Base-by-base conservation (phyloP, 2,797 vertebrate genomes). In the Siniperca obscura region DNA sequence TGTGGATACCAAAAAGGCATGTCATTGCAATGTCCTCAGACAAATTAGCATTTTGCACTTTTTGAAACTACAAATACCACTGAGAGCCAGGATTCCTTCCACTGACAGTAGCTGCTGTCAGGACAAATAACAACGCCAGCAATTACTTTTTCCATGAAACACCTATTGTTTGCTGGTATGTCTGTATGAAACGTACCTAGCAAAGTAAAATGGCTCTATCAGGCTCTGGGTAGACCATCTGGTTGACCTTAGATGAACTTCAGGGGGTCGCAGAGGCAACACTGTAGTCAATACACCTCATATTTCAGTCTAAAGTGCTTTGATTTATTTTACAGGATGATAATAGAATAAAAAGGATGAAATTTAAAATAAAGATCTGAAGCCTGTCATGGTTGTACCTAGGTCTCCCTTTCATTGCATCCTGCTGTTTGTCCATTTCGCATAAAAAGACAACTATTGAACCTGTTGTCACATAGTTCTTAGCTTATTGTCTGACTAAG, bases 1-100 rank as follows among this genome's bases (percentile, higher is more conserved):
- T 4, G 7, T 4, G 65, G 64, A 30, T 12, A 53, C 64, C 42
- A 72, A 84, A 74, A 74, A 77, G 48, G 25, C 42, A 14, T 60
- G 68, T 80, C 55, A 68, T 38, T 71, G 38, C 52, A 73, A 40
- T 78, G 68, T 81, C 78, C 55, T 25, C 46, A 73, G 48, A 72
- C 59, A 76, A 79, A 85, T 88, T 50, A 27, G 53, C 68, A 84
- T 81, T 76, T 69, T 59, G 38, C 36, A 64, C 65, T 82, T 73
- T 67, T 50, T 64, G 61, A 81, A 80, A 70, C 53, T 34, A 80
- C 53, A 77, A 69, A 76, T 9, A 36, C 27, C n/a, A 70, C 30
- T 40, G 50, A 2, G 50, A 77, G 60, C 56, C 59, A 55, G 44
- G 27, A 40, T 57, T 72, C 44, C 12, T 59, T 69, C 68, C 21